Evolutionary conservation across 2,113 vertebrate species (phyloP).

Genomic region (Cygnus atratus): DNA sequence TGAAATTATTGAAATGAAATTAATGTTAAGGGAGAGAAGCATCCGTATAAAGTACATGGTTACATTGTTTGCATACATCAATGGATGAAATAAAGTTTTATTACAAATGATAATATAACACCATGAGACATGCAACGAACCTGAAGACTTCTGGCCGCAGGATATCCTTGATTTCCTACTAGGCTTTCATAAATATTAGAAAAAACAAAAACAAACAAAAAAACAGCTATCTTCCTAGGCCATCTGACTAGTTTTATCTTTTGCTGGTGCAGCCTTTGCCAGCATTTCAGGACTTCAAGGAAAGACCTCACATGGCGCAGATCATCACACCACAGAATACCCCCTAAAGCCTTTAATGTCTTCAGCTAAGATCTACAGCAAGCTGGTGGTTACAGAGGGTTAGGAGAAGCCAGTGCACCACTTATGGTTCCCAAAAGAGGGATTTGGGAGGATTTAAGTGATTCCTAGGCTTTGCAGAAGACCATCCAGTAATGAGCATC

Average conservation of each 20-base stretch:
- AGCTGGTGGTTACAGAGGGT: background rate
- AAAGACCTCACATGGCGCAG: background rate
- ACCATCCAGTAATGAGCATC: background rate
- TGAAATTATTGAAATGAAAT: background rate
- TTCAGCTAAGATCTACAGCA: background rate
- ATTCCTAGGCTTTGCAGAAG: background rate
- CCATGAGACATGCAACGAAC: background rate
- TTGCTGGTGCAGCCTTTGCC: background rate
- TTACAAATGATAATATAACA: background rate
- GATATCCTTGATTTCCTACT: background rate
- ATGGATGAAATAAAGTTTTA: background rate
- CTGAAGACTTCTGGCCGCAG: background rate
- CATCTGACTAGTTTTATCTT: background rate
- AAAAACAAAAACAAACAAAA: background rate
- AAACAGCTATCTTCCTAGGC: background rate
- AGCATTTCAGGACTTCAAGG: background rate
- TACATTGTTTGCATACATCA: background rate
- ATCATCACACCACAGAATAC: background rate
- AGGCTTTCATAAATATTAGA: background rate
- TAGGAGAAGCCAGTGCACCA: background rate
- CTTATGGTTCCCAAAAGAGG: background rate
- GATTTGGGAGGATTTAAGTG: background rate
- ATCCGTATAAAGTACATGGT: background rate
- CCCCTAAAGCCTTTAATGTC: background rate
- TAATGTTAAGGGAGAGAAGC: background rate